Conservation (phyloP, 2,888 invertebrate genomes). For the Plagiodera versicolora region DNA sequence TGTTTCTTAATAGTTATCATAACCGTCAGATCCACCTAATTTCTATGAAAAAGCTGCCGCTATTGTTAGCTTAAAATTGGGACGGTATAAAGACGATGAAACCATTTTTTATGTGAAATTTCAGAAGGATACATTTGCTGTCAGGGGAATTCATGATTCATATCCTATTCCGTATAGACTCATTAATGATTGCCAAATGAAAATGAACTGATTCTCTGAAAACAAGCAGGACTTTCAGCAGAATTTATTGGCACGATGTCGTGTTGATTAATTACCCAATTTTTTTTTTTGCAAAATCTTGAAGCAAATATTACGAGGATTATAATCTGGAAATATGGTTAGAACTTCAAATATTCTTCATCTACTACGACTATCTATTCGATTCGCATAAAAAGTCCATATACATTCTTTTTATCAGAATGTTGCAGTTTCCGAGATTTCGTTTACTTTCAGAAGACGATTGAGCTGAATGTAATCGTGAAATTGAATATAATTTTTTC, state of each 20-base stretch:
- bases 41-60: not conserved
- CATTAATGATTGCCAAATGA: not conserved
- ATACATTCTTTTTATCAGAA: too few species aligned
- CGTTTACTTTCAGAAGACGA: too few species aligned
- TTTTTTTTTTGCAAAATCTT: not conserved
- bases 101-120: not conserved
- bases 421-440: too few species aligned
- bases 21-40: not conserved
- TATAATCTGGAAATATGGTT: too few species aligned
- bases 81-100: not conserved
- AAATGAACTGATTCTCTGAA: not conserved
- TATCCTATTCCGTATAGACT: not conserved
- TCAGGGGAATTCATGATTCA: not conserved
- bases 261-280: not conserved
- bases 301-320: not conserved
- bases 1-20: conserved; percentile 29
- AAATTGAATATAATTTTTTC: too few species aligned
- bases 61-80: not conserved
- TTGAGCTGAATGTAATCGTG: too few species aligned
- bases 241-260: not conserved
- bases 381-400: too few species aligned
- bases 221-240: not conserved
- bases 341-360: too few species aligned
- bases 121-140: not conserved
- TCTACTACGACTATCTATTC: too few species aligned